phyloP scores from a whole-genome alignment of 2,113 vertebrate genomes.

The Sturnira hondurensis region DNA sequence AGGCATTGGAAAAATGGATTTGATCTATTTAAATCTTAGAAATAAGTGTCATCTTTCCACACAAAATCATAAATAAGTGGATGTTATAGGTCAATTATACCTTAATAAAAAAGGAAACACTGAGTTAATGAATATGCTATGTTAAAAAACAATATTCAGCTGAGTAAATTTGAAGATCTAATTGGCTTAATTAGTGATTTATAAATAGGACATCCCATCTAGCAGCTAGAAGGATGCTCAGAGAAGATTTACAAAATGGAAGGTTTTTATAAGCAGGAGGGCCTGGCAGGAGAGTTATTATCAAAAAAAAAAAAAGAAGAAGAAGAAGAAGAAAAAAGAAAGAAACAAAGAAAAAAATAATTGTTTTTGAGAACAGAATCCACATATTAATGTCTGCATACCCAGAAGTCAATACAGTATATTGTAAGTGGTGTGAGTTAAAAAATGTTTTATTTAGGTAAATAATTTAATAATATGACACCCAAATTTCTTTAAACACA shows the following conservation, averaged over 20 bases:
- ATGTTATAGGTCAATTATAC: not conserved
- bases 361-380: not conserved
- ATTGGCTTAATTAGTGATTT: not conserved
- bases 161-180: not conserved
- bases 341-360: too few species aligned
- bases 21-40: constrained; percentile 10
- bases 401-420: not conserved
- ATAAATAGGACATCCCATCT: not conserved
- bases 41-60: not conserved
- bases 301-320: not conserved
- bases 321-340: not conserved
- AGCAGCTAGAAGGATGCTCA: not conserved
- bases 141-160: not conserved
- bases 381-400: not conserved
- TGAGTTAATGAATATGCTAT: not conserved
- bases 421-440: not conserved
- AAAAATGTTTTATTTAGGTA: not conserved
- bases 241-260: not conserved
- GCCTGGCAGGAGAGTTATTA: not conserved
- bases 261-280: not conserved
- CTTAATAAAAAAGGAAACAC: not conserved
- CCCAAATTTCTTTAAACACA: not conserved
- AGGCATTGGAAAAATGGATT: not conserved
- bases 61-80: not conserved
- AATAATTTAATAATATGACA: constrained; percentile 20